phyloP scores from a whole-genome alignment of 2,888 invertebrate species.

The Elmis aenea region DNA sequence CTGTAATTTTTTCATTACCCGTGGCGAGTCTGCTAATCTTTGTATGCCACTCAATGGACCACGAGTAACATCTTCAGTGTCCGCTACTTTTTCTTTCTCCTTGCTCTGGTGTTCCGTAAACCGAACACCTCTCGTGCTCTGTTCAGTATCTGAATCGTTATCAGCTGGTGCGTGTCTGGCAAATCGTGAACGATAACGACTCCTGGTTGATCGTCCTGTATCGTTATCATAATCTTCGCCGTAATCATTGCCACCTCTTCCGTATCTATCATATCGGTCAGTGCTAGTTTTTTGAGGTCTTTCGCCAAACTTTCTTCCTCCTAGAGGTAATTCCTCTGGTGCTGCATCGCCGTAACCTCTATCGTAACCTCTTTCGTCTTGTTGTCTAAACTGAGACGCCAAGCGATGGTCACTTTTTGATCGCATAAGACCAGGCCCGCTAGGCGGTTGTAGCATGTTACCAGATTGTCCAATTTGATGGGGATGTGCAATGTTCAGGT shows the following conservation, averaged over 20 bases:
- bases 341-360: slow-evolving; percentile 53
- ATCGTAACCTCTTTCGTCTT: slow-evolving; percentile 63
- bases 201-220: slow-evolving; percentile 56
- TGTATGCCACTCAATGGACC: slow-evolving; percentile 86
- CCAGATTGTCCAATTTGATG: slow-evolving; percentile 36
- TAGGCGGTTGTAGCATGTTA: slow-evolving; percentile 53
- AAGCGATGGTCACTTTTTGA: slow-evolving; percentile 91
- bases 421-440: slow-evolving; percentile 76
- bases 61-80: slow-evolving; percentile 84
- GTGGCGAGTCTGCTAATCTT: slow-evolving; percentile 78
- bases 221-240: slow-evolving; percentile 66
- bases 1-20: slow-evolving; percentile 83
- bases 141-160: slow-evolving; percentile 73
- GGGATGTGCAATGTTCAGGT: slow-evolving; percentile 66
- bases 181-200: slow-evolving; percentile 63
- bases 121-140: slow-evolving; percentile 57
- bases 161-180: slow-evolving; percentile 55
- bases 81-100: slow-evolving; percentile 70
- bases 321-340: slow-evolving; percentile 64
- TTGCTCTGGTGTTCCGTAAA: slow-evolving; percentile 61
- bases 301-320: slow-evolving; percentile 76
- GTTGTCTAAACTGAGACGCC: slow-evolving; percentile 82
- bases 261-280: slow-evolving; percentile 44
- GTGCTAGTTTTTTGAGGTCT: slow-evolving; percentile 43
- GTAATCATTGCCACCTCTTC: slow-evolving; percentile 51